These are phyloP conservation scores for Gallinago jamesoni DNA, from an alignment of 2,113 vertebrate species.

Conservation along the genomic window DNA sequence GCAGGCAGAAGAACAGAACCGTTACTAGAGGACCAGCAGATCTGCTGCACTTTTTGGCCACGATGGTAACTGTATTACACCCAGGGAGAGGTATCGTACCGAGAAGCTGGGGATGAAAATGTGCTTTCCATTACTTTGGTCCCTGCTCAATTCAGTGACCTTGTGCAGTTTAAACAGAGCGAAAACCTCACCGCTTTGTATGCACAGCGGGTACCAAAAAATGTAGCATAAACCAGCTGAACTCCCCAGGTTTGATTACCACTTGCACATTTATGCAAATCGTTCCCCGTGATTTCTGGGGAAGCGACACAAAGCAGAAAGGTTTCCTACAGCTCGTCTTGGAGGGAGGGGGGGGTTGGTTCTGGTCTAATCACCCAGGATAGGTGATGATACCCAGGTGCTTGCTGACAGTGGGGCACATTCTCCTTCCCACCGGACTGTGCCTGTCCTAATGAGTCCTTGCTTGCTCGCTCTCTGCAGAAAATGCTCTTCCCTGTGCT, in stretches of 20 bases:
- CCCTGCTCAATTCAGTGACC: background rate
- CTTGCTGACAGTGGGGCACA: background rate
- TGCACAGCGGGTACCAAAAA: background rate
- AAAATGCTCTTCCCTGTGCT: background rate
- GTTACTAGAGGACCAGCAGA: background rate
- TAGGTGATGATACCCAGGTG: background rate
- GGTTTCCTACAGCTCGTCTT: background rate
- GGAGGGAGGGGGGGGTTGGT: background rate
- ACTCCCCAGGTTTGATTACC: background rate
- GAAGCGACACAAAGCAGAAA: background rate
- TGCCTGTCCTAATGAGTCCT: background rate
- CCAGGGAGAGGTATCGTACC: background rate
- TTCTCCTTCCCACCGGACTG: background rate
- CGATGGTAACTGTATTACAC: background rate
- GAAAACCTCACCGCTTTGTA: background rate
- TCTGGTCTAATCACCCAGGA: background rate
- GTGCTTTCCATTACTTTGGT: background rate
- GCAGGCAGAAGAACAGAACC: background rate
- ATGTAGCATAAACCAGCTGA: background rate
- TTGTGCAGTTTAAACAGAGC: background rate
- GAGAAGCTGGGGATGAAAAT: background rate
- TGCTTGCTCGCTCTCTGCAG: background rate
- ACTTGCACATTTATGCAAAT: background rate
- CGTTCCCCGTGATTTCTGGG: background rate
- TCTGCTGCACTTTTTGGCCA: background rate